Evolutionary conservation across 2,888 invertebrate species (phyloP).

Genomic region (Oscheius sp.): DNA sequence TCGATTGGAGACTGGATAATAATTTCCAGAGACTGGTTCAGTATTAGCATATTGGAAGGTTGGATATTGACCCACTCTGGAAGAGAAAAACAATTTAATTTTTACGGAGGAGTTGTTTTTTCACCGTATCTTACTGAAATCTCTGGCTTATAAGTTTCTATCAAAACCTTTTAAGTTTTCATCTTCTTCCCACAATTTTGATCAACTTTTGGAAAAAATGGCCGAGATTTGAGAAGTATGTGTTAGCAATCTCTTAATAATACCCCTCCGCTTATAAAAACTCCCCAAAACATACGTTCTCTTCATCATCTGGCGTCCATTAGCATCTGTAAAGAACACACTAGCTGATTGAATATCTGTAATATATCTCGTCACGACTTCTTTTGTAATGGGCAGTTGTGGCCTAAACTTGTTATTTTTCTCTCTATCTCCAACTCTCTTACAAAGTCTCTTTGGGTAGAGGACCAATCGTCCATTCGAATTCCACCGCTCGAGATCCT

Average conservation of each 20-base stretch:
- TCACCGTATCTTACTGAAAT: too few relatives aligned
- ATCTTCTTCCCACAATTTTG: too few relatives aligned
- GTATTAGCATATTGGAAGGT: constrained; percentile 79
- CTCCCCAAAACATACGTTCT: constrained; percentile 47
- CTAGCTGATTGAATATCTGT: constrained; percentile 76
- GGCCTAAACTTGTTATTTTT: constrained; percentile 1
- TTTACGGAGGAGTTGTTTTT: neutral
- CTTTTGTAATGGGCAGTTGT: constrained; percentile 80
- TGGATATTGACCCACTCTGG: constrained; percentile 75
- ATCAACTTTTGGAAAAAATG: too few relatives aligned
- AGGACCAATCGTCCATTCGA: constrained; percentile 76
- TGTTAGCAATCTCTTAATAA: too few relatives aligned
- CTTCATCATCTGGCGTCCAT: constrained; percentile 78
- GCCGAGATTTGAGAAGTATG: too few relatives aligned
- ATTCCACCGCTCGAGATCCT: constrained; percentile 71
- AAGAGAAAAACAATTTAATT: neutral
- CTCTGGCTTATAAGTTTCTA: too few relatives aligned
- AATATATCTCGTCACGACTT: constrained; percentile 81
- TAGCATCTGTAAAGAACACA: constrained; percentile 90
- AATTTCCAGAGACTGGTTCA: constrained; percentile 86
- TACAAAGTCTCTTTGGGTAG: constrained; percentile 71
- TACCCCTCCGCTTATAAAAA: neutral
- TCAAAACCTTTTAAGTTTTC: too few relatives aligned
- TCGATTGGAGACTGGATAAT: constrained; percentile 84
- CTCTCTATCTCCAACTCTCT: neutral